phyloP scores from a whole-genome alignment of 2,113 vertebrate species.

The Pelecanoides urinatrix region DNA sequence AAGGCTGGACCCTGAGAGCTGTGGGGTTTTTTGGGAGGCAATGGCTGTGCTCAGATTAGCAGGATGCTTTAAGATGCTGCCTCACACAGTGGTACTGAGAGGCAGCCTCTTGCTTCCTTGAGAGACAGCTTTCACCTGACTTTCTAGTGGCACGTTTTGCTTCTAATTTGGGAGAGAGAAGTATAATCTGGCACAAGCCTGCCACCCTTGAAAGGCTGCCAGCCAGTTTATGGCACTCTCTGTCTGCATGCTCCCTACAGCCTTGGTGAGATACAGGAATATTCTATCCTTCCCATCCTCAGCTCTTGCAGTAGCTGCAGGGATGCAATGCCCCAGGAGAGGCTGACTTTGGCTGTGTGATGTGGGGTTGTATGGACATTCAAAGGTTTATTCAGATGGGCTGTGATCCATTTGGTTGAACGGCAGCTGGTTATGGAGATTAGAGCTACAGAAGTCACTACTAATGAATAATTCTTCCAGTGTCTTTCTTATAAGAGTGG shows the following conservation, averaged over 20 bases:
- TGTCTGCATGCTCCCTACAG: not conserved
- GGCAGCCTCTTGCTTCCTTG: constrained; percentile 36
- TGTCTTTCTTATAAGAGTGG: not conserved
- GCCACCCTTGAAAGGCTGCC: constrained; percentile 46
- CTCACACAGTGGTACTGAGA: not conserved
- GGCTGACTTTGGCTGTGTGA: not conserved
- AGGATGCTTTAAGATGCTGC: not conserved
- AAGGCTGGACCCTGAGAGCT: not conserved
- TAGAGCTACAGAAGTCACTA: not conserved
- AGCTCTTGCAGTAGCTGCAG: not conserved
- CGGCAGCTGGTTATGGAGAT: not conserved
- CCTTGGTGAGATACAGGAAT: not conserved
- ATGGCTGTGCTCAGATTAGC: not conserved
- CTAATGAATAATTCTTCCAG: constrained; percentile 10
- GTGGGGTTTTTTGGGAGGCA: not conserved
- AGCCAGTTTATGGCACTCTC: not conserved
- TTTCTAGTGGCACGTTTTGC: constrained; percentile 55
- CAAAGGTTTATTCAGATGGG: not conserved
- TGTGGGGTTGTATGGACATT: not conserved
- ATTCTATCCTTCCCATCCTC: not conserved
- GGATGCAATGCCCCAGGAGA: not conserved
- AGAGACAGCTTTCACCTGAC: constrained; percentile 53
- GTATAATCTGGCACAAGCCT: constrained; percentile 35
- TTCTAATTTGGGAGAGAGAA: constrained; percentile 39
- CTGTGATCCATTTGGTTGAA: not conserved